phyloP scores from a whole-genome alignment of 2,113 vertebrate genomes.

The Cranoglanis bouderius region DNA sequence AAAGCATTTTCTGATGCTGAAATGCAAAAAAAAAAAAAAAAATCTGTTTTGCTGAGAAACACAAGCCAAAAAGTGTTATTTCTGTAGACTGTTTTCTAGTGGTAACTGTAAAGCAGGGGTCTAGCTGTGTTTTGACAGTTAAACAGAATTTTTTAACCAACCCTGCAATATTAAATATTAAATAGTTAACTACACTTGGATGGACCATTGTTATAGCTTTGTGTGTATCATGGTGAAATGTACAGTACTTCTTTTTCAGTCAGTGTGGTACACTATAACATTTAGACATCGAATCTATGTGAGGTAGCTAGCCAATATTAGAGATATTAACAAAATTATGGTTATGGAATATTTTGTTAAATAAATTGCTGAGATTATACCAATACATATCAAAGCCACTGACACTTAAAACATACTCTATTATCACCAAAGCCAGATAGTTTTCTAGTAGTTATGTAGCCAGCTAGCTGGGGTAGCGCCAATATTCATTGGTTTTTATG shows the following conservation, averaged over 20 bases:
- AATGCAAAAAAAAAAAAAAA: background rate
- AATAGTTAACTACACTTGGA: background rate
- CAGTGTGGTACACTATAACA: background rate
- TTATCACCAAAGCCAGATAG: background rate
- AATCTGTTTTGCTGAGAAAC: background rate
- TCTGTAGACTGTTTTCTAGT: background rate
- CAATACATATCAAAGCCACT: background rate
- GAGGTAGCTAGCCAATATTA: background rate
- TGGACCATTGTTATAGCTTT: background rate
- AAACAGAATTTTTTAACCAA: background rate
- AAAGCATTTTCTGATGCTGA: slow-evolving; percentile 16
- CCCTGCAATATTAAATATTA: background rate
- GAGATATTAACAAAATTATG: background rate
- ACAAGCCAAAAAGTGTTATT: background rate
- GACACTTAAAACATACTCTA: background rate
- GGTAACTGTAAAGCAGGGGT: slow-evolving; percentile 2
- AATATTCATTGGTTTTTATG: background rate
- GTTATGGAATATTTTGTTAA: background rate
- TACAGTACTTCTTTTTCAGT: background rate
- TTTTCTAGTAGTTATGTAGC: background rate
- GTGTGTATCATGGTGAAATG: background rate
- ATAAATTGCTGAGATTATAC: background rate
- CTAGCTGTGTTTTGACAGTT: background rate
- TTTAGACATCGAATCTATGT: background rate
- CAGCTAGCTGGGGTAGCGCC: too few relatives aligned